Evolutionary conservation across 2,888 invertebrate genomes (phyloP).

Genomic region (Acanthosepion lycidas): DNA sequence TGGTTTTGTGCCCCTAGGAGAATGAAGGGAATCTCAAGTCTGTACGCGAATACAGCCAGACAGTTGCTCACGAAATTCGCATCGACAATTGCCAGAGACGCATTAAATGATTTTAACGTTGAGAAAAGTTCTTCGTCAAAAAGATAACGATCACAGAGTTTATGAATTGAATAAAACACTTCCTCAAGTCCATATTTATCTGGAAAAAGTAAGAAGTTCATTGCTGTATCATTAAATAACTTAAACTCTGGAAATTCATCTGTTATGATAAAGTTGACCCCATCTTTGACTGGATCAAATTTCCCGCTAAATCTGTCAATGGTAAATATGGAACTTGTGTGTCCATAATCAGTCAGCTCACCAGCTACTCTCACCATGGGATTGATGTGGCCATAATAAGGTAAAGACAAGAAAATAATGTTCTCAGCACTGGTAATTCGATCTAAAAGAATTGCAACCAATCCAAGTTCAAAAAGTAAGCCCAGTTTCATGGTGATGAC

Average conservation of each 20-base stretch:
- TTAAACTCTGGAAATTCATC: neutral
- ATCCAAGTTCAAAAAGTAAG: too few species aligned
- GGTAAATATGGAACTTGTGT: neutral
- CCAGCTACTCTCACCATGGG: neutral
- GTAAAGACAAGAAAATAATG: neutral
- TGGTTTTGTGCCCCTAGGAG: neutral
- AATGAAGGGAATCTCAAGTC: neutral
- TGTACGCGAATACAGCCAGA: neutral
- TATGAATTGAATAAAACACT: neutral
- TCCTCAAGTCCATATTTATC: neutral
- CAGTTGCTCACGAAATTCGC: neutral
- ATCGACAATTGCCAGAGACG: neutral
- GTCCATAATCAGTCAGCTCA: neutral
- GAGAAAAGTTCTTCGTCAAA: neutral
- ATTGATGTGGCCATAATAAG: neutral
- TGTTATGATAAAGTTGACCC: neutral
- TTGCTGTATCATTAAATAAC: too few species aligned
- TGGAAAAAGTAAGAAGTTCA: too few species aligned
- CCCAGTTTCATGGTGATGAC: too few species aligned
- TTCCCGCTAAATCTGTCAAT: neutral
- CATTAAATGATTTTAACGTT: neutral
- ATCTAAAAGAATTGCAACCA: too few species aligned
- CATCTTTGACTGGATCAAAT: neutral
- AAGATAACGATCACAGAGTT: neutral
- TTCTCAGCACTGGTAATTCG: too few species aligned